Conservation (phyloP, 2,888 invertebrate species). For the Pherbina coryleti region DNA sequence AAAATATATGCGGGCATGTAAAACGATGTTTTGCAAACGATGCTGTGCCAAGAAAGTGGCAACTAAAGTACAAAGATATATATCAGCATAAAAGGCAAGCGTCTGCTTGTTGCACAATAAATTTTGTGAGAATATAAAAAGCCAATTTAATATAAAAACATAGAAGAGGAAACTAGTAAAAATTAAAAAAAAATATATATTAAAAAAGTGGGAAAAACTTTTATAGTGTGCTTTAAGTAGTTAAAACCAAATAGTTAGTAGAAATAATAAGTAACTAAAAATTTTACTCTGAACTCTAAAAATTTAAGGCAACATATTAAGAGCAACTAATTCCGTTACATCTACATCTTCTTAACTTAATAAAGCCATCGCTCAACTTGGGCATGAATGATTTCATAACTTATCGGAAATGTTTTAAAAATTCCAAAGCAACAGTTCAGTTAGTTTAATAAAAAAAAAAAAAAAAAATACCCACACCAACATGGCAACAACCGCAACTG, state of each 20-base stretch:
- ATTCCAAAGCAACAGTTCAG: too few species aligned
- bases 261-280: too few species aligned
- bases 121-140: neutral
- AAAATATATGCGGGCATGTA: neutral
- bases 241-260: too few species aligned
- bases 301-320: too few species aligned
- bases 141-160: neutral
- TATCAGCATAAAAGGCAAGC: neutral
- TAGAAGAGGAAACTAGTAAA: neutral
- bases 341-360: too few species aligned
- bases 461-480: too few species aligned
- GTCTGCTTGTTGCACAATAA: neutral
- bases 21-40: conserved; percentile 1
- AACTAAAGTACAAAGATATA: neutral
- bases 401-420: too few species aligned
- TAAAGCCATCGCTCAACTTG: neutral
- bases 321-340: too few species aligned
- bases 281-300: too few species aligned
- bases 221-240: too few species aligned
- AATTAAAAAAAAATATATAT: neutral
- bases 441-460: too few species aligned
- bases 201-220: neutral
- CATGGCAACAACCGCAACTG: neutral
- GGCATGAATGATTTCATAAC: too few species aligned
- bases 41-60: neutral